These are phyloP conservation scores for Drosophila cognata DNA, from an alignment of 2,888 invertebrate species.

Conservation along the genomic window DNA sequence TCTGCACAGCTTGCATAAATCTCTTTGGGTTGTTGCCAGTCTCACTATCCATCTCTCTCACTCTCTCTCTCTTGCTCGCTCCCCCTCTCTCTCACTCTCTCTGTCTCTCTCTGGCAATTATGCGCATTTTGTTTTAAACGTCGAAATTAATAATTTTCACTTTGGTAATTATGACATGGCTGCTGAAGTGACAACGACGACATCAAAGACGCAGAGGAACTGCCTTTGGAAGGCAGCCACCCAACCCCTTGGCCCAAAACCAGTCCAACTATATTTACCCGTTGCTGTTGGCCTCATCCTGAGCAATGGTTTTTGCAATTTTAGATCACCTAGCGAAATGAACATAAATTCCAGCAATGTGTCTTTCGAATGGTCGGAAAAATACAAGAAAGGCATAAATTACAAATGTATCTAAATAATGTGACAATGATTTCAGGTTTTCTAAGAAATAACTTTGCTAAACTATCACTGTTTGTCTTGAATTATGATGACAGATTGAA, in stretches of 20 bases:
- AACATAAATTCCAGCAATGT: constrained; percentile 52
- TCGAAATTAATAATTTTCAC: constrained; percentile 82
- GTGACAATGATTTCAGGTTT: not conserved
- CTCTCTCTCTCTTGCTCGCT: not conserved
- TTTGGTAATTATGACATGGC: constrained; percentile 81
- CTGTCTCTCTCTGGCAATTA: constrained; percentile 66
- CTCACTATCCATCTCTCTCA: not conserved
- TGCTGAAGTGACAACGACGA: constrained; percentile 82
- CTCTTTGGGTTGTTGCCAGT: constrained; percentile 39
- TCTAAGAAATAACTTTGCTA: not conserved
- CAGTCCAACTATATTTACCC: constrained; percentile 14
- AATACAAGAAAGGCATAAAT: not conserved
- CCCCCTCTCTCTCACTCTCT: not conserved
- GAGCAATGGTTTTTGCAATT: constrained; percentile 26
- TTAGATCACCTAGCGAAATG: constrained; percentile 28
- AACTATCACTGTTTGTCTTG: not conserved
- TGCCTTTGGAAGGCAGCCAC: constrained; percentile 23
- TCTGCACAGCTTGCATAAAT: constrained; percentile 77
- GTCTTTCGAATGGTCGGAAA: not conserved
- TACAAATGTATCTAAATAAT: not conserved
- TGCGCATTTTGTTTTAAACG: constrained; percentile 81
- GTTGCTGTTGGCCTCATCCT: constrained; percentile 1
- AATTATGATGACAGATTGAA: not conserved
- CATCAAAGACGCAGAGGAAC: constrained; percentile 68
- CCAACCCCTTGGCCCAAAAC: not conserved